Evolutionary conservation across 2,797 vertebrate species (phyloP), one percentile per base, ranked within the genome.

Genomic region (Gymnodraco acuticeps): DNA sequence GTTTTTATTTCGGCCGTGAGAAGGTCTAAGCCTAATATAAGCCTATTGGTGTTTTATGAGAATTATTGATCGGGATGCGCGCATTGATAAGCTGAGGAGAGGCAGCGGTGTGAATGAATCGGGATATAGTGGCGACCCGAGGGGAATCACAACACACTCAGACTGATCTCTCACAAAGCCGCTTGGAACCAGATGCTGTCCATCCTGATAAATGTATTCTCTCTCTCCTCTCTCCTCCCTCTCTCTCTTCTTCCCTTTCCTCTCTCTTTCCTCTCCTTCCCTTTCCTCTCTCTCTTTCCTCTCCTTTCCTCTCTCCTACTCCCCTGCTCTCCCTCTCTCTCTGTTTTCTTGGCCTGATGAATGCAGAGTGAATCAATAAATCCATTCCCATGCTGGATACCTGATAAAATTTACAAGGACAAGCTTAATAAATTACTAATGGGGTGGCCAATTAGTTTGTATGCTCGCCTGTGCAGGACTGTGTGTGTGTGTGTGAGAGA

Each of bases 341-440:
- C 74, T 78, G 72, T 90, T 89, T 90, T 91, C 84, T 60, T 64
- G 76, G 84, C 70, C 87, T 90, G 90, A 92, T 92, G 88, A 91
- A 93, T 88, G 85, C 91, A 87, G 86, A 92, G 82, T 33, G 68
- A 91, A 93, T 94, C 93, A 91, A 95, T 95, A 94, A 93, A 93
- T 93, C 86, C 90, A 86, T 92, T 83, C 87, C 91, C 86, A 81
- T 78, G 86, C 84, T 85, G 87, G 87, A 92, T 90, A 92, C 86
- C 89, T 93, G 93, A 93, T 93, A 89, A 91, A 91, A 94, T 94
- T 90, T 92, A 91, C 91, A 93, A 92, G 85, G 86, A 93, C 87
- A 90, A 91, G 89, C 91, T 93, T 95, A 93, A 95, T 95, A 92
- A 94, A 94, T 92, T 92, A 91, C 92, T 92, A 91, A 94, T 94